These are phyloP conservation scores for Phalanger gymnotis DNA, from an alignment of 2,797 vertebrate species.

Conservation along the genomic window DNA sequence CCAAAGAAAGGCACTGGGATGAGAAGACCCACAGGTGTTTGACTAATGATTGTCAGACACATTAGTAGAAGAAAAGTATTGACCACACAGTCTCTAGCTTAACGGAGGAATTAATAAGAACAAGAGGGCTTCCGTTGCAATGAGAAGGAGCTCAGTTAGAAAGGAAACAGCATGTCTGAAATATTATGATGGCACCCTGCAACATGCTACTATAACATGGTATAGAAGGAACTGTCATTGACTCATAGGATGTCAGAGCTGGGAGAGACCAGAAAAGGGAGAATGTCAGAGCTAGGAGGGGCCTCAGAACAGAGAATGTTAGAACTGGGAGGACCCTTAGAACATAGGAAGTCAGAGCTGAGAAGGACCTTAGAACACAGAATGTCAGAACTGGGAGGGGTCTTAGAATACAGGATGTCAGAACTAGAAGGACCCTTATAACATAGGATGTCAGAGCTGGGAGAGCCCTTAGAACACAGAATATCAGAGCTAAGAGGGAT, in stretches of 20 bases:
- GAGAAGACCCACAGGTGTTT: conserved; percentile 58
- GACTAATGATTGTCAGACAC: not conserved
- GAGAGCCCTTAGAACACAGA: not conserved
- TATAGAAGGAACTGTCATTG: not conserved
- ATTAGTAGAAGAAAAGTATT: not conserved
- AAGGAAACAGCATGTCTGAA: not conserved
- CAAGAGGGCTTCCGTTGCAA: not conserved
- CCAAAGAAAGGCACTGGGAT: not conserved
- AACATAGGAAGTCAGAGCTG: not conserved
- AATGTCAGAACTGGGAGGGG: too few relatives aligned
- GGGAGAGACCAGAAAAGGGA: too few relatives aligned
- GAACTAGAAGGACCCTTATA: too few relatives aligned
- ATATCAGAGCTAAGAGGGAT: not conserved
- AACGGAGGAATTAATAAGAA: not conserved
- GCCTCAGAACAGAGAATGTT: not conserved
- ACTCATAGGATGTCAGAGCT: not conserved
- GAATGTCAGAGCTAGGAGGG: not conserved
- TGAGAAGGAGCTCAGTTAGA: not conserved
- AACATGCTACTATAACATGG: not conserved
- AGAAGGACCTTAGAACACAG: not conserved
- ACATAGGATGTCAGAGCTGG: not conserved
- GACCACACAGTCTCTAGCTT: not conserved
- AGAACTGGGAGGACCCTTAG: not conserved
- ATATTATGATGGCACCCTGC: not conserved
- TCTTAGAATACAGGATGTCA: not conserved